These are phyloP conservation scores for Drosophila atripex DNA, from an alignment of 2,888 invertebrate species.

Conservation along the genomic window DNA sequence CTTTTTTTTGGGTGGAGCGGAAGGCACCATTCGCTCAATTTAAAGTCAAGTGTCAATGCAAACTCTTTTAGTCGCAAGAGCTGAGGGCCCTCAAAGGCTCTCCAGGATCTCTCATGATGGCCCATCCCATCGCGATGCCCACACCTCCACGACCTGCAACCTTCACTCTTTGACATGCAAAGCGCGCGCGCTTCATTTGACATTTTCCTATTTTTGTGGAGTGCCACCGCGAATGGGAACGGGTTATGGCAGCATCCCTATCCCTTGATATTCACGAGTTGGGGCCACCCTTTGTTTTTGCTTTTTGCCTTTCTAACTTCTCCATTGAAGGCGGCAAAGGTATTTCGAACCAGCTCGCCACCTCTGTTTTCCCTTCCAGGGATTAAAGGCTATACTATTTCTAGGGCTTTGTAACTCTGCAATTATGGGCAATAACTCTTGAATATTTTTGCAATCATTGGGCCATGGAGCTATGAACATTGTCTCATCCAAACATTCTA, in stretches of 20 bases:
- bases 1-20: background rate
- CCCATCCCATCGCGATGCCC: background rate
- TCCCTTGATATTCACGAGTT: conserved; percentile 1
- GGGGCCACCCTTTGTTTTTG: conserved; percentile 29
- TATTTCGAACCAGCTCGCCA: conserved; percentile 13
- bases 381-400: background rate
- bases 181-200: conserved; percentile 76
- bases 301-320: conserved; percentile 55
- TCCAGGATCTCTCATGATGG: conserved; percentile 47
- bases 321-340: conserved; percentile 68
- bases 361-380: conserved; percentile 41
- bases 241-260: conserved; percentile 37
- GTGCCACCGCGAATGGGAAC: conserved; percentile 48
- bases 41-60: conserved; percentile 77
- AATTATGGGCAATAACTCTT: too few relatives aligned
- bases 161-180: conserved; percentile 71
- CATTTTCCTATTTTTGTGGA: conserved; percentile 61
- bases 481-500: too few relatives aligned
- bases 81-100: conserved; percentile 56
- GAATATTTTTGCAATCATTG: too few relatives aligned
- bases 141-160: background rate
- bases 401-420: background rate
- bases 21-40: conserved; percentile 63
- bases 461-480: too few relatives aligned
- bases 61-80: conserved; percentile 59